phyloP scores from a whole-genome alignment of 2,797 vertebrate genomes.

The Eutrigla gurnardus region DNA sequence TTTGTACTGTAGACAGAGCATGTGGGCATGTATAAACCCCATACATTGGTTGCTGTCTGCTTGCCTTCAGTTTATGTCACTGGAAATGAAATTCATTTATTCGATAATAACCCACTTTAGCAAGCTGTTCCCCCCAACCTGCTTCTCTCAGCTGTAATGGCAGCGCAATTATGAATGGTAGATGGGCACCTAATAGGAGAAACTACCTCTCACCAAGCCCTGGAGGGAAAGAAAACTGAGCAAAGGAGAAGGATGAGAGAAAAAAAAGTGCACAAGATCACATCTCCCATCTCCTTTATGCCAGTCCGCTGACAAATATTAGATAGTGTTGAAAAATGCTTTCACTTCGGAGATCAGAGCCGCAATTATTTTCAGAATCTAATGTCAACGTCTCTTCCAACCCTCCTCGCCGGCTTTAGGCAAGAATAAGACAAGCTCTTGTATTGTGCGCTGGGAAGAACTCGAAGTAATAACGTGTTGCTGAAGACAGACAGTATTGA shows the following conservation, averaged over 20 bases:
- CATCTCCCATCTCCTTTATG: conserved; percentile 43
- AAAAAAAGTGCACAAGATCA: conserved; percentile 42
- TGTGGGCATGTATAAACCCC: conserved; percentile 12
- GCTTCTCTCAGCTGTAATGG: conserved; percentile 65
- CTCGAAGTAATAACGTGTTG: conserved; percentile 19
- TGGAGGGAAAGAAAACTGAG: conserved; percentile 11
- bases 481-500: conserved; percentile 28
- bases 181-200: conserved; percentile 66
- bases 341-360: conserved; percentile 51
- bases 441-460: conserved; percentile 1
- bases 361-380: conserved; percentile 61
- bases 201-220: conserved; percentile 50
- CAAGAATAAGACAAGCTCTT: conserved; percentile 19
- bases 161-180: conserved; percentile 71
- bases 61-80: conserved; percentile 51
- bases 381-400: conserved; percentile 38
- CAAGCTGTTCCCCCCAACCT: conserved; percentile 57
- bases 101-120: conserved; percentile 71
- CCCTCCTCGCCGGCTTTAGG: conserved; percentile 28
- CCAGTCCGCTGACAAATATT: conserved; percentile 51
- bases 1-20: conserved; percentile 19
- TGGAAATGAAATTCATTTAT: conserved; percentile 67
- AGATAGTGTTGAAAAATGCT: conserved; percentile 46
- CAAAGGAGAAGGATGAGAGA: conserved; percentile 15
- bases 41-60: conserved; percentile 26